These are phyloP conservation scores for Leptopterna dolabrata DNA, from an alignment of 2,888 invertebrate species.

Conservation along the genomic window DNA sequence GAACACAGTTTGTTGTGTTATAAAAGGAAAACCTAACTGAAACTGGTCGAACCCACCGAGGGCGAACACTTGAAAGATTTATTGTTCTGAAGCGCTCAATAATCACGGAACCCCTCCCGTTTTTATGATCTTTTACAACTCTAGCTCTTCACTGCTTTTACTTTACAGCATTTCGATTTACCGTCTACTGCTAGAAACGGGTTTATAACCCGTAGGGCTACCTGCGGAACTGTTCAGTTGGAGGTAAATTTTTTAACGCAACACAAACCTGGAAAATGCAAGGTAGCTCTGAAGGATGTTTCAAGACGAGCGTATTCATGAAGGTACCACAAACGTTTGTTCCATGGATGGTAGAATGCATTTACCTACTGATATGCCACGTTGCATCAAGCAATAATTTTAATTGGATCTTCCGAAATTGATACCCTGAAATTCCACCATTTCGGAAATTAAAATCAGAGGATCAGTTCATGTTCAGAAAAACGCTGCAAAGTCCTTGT, in stretches of 20 bases:
- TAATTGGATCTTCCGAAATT: too few species aligned
- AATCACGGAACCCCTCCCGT: slow-evolving; percentile 3
- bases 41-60: background rate
- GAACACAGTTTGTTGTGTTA: background rate
- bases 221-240: background rate
- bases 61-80: background rate
- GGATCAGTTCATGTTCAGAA: too few species aligned
- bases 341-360: too few species aligned
- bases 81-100: background rate
- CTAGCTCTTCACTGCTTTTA: background rate
- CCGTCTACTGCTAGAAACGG: background rate
- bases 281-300: too few species aligned
- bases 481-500: too few species aligned
- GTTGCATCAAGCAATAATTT: too few species aligned
- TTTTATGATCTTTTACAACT: slow-evolving; percentile 8
- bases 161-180: slow-evolving; percentile 2
- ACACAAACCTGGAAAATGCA: background rate
- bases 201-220: background rate
- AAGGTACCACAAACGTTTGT: too few species aligned
- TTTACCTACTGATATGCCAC: too few species aligned
- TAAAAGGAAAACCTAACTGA: background rate
- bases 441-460: too few species aligned
- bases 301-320: too few species aligned
- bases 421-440: too few species aligned
- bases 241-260: background rate